Percentiles rank a stretch among this genome's conserved stretches.
Evolutionary conservation across 1,140 invertebrate genomes (phyloP).

Genomic region (Euwallacea fornicatus): DNA sequence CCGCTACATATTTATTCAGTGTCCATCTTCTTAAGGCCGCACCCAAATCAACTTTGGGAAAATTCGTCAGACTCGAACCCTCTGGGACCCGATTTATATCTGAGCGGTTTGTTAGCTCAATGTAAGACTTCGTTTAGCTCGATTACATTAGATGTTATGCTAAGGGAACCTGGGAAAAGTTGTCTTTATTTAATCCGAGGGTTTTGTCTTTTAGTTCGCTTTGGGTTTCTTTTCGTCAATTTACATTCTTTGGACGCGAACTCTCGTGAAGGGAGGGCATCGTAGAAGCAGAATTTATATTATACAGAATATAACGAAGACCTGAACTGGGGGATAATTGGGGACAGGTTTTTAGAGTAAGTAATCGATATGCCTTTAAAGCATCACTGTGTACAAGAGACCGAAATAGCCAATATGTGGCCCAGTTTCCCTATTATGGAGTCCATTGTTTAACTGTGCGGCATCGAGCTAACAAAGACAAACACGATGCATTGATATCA

Average conservation of each 20-base stretch:
- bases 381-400: too few relatives aligned
- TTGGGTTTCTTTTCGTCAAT: not conserved
- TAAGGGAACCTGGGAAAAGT: slow-evolving; percentile 3
- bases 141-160: slow-evolving; percentile 16
- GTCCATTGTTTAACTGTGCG: not conserved
- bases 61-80: slow-evolving; percentile 8
- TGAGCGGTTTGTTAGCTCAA: slow-evolving; percentile 11
- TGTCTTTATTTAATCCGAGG: slow-evolving; percentile 14
- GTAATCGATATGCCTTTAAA: too few relatives aligned
- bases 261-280: too few relatives aligned
- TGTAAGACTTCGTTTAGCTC: slow-evolving; percentile 21
- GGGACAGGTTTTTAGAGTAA: too few relatives aligned
- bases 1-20: slow-evolving; percentile 6
- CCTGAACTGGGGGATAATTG: too few relatives aligned
- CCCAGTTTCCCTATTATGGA: not conserved
- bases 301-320: too few relatives aligned
- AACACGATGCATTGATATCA: slow-evolving; percentile 3
- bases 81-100: slow-evolving; percentile 14
- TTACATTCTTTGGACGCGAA: slow-evolving; percentile 1
- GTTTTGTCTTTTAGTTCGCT: slow-evolving; percentile 7
- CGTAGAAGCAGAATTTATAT: too few relatives aligned
- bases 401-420: not conserved
- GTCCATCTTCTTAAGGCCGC: not conserved
- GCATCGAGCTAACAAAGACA: slow-evolving; percentile 1
- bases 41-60: slow-evolving; percentile 6